Base-by-base conservation (phyloP, 2,113 vertebrate genomes). In the Columba livia region DNA sequence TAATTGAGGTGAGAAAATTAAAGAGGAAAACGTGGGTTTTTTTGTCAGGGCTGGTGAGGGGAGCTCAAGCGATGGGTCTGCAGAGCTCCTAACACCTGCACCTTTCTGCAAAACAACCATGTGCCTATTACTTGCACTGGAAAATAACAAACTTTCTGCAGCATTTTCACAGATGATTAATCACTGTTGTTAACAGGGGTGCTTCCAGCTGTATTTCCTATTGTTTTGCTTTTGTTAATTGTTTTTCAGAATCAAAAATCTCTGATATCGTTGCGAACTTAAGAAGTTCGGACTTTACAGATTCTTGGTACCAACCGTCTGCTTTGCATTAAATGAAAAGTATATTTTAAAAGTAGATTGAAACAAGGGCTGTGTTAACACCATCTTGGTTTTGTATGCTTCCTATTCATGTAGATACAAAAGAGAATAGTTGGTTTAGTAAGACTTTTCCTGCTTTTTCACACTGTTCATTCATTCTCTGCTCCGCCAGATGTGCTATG, bases 391-490 rank as follows among this genome's bases (percentile, higher is more conserved):
- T 96, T 86, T 85, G 50, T 92, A 47, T 70, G 83, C 36, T 97
- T 96, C 69, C 84, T 87, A 87, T 97, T 97, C 72, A 77, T 80
- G 57, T 69, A 65, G 48, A 90, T 18, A 94, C 53, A 89, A 96
- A 96, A 95, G 79, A 85, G 92, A 62, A 69, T n/a, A 67, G 66
- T 71, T 94, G 92, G 93, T 94, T 93, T 92, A 93, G 50, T 77
- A 94, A 93, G 74, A 88, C 67, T 94, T 93, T 82, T 78, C 83
- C 78, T 18, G 2, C 24, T 88, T 94, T 93, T 94, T 62, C 54
- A 88, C 72, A 89, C 38, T 77, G 29, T 93, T 90, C 47, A 89
- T 93, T 96, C 65, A 83, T 93, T 93, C 44, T 75, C 10, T 93
- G 70, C 64, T 94, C 73, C 71, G 84, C 93, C 89, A 94, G 94